Conservation (phyloP, 2,888 invertebrate species). For the Xylocampa areola region DNA sequence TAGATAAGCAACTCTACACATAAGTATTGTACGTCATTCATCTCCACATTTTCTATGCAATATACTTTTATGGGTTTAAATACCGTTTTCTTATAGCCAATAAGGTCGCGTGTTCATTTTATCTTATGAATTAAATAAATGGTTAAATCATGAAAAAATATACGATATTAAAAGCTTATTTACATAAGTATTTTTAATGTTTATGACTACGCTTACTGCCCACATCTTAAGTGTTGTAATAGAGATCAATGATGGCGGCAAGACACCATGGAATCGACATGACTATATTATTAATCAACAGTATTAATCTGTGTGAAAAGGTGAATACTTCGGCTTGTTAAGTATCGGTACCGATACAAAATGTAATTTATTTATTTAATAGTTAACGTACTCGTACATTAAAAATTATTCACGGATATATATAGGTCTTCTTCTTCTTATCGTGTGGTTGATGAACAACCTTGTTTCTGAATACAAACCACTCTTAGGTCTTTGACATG, state of each 20-base stretch:
- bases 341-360: slow-evolving; percentile 2
- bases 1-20: slow-evolving; percentile 31
- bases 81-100: slow-evolving; percentile 30
- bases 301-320: slow-evolving; percentile 10
- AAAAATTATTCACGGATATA: slow-evolving; percentile 3
- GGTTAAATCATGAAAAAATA: slow-evolving; percentile 46
- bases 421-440: no score
- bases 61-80: slow-evolving; percentile 24
- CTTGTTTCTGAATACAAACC: no score
- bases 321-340: slow-evolving; percentile 11
- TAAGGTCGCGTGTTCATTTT: slow-evolving; percentile 23
- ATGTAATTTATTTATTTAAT: no score
- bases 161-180: slow-evolving; percentile 48
- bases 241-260: slow-evolving; percentile 34
- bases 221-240: slow-evolving; percentile 36
- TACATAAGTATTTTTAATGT: slow-evolving; percentile 54
- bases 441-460: no score
- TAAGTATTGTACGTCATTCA: slow-evolving; percentile 30
- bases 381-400: no score
- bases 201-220: slow-evolving; percentile 17
- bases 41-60: slow-evolving; percentile 20
- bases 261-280: slow-evolving; percentile 11
- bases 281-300: no score
- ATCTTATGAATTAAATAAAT: slow-evolving; percentile 42
- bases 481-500: no score